Evolutionary conservation across 2,888 invertebrate species (phyloP).

Genomic region (Lasioglossum leucozonium): DNA sequence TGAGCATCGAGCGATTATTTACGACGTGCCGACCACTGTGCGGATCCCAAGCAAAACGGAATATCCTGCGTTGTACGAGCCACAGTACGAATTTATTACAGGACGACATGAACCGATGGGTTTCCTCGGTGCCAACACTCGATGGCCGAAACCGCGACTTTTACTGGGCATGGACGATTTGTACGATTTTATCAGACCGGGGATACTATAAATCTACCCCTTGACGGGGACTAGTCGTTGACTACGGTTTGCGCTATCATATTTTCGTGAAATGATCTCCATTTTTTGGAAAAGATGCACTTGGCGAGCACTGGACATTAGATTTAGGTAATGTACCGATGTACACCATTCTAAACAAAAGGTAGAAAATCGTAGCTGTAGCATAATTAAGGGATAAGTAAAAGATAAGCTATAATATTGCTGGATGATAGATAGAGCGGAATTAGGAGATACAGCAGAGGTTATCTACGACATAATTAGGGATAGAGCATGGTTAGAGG

Average conservation of each 20-base stretch:
- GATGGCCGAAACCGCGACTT: constrained; percentile 30
- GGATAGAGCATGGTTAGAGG: not conserved
- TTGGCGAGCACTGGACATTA: too few species aligned
- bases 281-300: not conserved
- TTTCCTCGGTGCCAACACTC: constrained; percentile 39
- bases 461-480: not conserved
- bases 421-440: not conserved
- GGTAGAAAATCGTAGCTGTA: not conserved
- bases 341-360: not conserved
- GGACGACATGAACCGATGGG: constrained; percentile 36
- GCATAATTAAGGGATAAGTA: not conserved
- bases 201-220: not conserved
- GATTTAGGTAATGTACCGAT: not conserved
- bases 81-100: constrained; percentile 41
- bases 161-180: not conserved
- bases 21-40: constrained; percentile 70
- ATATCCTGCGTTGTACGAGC: not conserved
- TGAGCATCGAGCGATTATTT: constrained; percentile 68
- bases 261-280: not conserved
- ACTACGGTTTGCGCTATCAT: not conserved
- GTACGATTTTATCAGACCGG: constrained; percentile 2
- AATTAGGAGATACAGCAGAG: not conserved
- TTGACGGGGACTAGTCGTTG: not conserved
- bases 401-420: not conserved
- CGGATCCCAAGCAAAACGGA: constrained; percentile 19